Evolutionary conservation across 2,113 vertebrate species (phyloP), one percentile per base, ranked within the genome.

Genomic region (Pao palembangensis): DNA sequence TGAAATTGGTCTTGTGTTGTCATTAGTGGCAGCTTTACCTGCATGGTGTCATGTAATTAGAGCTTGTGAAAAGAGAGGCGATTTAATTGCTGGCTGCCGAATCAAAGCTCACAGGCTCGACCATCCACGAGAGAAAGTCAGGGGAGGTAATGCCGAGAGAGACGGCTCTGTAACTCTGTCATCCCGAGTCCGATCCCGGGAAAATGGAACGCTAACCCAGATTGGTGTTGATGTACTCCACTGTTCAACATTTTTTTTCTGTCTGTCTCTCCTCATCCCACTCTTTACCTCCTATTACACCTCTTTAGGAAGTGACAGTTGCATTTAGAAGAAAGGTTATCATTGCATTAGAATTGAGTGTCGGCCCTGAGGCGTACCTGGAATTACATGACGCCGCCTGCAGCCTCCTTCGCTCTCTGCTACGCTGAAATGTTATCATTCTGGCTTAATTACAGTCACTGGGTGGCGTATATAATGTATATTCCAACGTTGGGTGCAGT

Each of bases 321-420:
- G 69, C 75, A 84, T 85, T 80, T 85, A 79, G 90, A 78, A 78
- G 88, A 81, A 87, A 85, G 85, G 74, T 73, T 88, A 82, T 85
- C 69, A 67, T 87, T 85, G 76, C 59, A 80, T 90, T 84, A 77
- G 83, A 63, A 74, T 61, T 78, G 83, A 82, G 79, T 75, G 75
- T 52, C 53, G 75, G 85, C 88, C 87, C 47, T 25, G 69, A 80
- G 84, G 85, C 85, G 79, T 76, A 88, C 81, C 81, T 79, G 56
- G 75, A 85, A 79, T 83, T 76, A 85, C 75, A 82, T 67, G 81
- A 78, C 81, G 70, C 59, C 16, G 85, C 85, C 85, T 84, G 77
- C 75, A 86, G 85, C 85, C 72, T 61, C 67, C 80, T 79, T 73
- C 56, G 58, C 76, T 78, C 84, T 76, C 74, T 67, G 75, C 80